phyloP scores from a whole-genome alignment of 2,888 invertebrate genomes.

The Ethmia dodecea region DNA sequence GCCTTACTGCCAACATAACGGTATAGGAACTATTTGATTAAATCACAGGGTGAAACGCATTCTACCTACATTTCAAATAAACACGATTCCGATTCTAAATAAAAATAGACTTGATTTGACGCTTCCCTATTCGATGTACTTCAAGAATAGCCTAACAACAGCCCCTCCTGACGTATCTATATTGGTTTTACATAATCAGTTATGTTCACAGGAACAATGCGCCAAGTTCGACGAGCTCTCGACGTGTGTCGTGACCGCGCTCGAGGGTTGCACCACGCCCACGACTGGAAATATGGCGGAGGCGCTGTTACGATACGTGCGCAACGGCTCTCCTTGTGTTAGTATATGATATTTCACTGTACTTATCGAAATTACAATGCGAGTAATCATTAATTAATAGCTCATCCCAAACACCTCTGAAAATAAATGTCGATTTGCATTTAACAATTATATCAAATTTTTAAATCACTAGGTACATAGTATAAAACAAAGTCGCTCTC shows the following conservation, averaged over 20 bases:
- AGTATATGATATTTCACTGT: background rate
- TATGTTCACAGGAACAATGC: constrained; percentile 53
- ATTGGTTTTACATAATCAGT: too few relatives aligned
- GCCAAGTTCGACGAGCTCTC: constrained; percentile 76
- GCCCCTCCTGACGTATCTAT: too few relatives aligned
- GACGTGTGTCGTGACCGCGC: constrained; percentile 75
- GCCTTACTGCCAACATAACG: too few relatives aligned
- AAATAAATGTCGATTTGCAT: background rate
- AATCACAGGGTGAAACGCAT: too few relatives aligned
- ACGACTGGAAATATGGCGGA: constrained; percentile 89
- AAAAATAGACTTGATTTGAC: too few relatives aligned
- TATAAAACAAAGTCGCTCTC: background rate
- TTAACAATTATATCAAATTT: background rate
- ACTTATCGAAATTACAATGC: background rate
- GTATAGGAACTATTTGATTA: too few relatives aligned
- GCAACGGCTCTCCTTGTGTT: constrained; percentile 81
- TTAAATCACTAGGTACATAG: background rate
- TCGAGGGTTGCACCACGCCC: constrained; percentile 83
- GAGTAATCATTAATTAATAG: background rate
- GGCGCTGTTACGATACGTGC: constrained; percentile 84
- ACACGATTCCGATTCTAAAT: too few relatives aligned
- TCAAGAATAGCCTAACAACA: too few relatives aligned
- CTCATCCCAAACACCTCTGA: too few relatives aligned
- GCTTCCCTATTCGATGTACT: too few relatives aligned
- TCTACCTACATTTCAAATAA: too few relatives aligned